Conservation (phyloP, 2,888 invertebrate species). For the Malacosoma neustria region DNA sequence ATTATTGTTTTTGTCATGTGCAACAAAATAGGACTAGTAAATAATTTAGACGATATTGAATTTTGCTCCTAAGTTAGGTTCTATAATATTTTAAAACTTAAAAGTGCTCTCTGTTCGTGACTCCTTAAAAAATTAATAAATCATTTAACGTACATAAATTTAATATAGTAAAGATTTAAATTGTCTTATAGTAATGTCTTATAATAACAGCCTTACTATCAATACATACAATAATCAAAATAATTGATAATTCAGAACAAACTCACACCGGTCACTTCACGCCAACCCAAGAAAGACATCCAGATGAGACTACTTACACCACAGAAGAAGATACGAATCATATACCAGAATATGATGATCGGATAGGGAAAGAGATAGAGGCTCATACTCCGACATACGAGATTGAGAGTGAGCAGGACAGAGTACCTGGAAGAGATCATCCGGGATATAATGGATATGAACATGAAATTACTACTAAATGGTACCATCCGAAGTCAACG, state of each 20-base stretch:
- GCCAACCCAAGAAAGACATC: slow-evolving; percentile 48
- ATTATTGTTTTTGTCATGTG: too few relatives aligned
- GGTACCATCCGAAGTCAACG: slow-evolving; percentile 63
- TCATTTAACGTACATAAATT: too few relatives aligned
- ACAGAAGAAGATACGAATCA: slow-evolving; percentile 66
- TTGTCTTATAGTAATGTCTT: too few relatives aligned
- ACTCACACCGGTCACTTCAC: slow-evolving; percentile 46
- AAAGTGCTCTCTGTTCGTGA: too few relatives aligned
- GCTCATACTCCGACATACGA: slow-evolving; percentile 48
- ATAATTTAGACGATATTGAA: too few relatives aligned
- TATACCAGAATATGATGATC: slow-evolving; percentile 54
- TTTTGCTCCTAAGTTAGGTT: too few relatives aligned
- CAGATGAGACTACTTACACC: slow-evolving; percentile 50
- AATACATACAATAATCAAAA: background rate
- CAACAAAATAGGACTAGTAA: too few relatives aligned
- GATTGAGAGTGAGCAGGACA: slow-evolving; percentile 37
- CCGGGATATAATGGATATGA: slow-evolving; percentile 61
- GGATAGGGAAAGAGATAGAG: slow-evolving; percentile 44
- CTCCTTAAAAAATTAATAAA: too few relatives aligned
- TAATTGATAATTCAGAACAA: slow-evolving; percentile 33
- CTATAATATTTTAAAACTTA: too few relatives aligned
- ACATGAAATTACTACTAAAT: slow-evolving; percentile 58
- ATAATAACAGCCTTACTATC: too few relatives aligned
- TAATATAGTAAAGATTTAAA: too few relatives aligned
- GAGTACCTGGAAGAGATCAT: slow-evolving; percentile 37